These are phyloP conservation scores for Hippocampus mohnikei DNA, from an alignment of 2,113 vertebrate species.

Conservation along the genomic window DNA sequence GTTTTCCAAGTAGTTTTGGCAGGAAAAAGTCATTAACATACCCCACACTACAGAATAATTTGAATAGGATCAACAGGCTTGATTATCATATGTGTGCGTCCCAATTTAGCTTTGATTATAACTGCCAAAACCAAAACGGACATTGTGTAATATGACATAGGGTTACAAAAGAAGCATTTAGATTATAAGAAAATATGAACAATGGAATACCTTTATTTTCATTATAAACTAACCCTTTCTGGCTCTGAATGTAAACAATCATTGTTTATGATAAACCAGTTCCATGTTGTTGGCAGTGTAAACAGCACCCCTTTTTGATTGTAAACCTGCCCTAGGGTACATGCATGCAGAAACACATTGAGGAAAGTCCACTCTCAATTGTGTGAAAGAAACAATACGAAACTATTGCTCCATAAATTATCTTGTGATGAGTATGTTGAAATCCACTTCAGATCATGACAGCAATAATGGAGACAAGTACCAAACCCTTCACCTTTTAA, in stretches of 20 bases:
- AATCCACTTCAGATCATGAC: not conserved
- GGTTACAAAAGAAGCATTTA: not conserved
- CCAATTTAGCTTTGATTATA: too few relatives aligned
- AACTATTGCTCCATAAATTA: not conserved
- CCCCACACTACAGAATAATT: too few relatives aligned
- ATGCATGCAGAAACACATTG: not conserved
- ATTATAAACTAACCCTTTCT: not conserved
- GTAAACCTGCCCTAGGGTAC: conserved; percentile 34
- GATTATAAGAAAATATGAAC: not conserved
- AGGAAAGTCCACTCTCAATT: not conserved
- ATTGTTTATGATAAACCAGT: conserved; percentile 3
- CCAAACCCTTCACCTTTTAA: not conserved
- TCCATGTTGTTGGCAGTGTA: conserved; percentile 33
- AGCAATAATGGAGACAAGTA: not conserved
- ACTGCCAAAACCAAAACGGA: too few relatives aligned
- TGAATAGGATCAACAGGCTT: too few relatives aligned
- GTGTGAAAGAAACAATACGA: not conserved
- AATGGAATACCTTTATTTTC: not conserved
- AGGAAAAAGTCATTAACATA: too few relatives aligned
- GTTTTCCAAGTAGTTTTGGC: not conserved
- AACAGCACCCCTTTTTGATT: conserved; percentile 47
- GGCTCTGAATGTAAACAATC: conserved; percentile 2
- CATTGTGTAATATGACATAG: too few relatives aligned
- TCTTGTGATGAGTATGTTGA: not conserved
- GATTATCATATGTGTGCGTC: too few relatives aligned